These are phyloP conservation scores for Emberiza fucata DNA, from an alignment of 2,113 vertebrate species.

Conservation along the genomic window DNA sequence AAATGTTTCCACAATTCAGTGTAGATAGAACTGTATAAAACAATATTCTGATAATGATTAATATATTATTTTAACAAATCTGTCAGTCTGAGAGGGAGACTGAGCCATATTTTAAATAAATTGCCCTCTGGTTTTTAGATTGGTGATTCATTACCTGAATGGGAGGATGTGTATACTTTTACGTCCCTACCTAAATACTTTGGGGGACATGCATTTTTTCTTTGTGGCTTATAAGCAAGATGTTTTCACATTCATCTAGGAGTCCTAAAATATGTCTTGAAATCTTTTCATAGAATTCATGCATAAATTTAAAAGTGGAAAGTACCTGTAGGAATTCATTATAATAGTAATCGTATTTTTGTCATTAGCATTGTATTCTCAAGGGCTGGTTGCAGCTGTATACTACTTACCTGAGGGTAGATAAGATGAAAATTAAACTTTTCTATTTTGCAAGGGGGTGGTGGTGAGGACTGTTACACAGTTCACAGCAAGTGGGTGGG, in stretches of 20 bases:
- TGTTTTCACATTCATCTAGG: not conserved
- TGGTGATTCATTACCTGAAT: not conserved
- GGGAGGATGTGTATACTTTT: not conserved
- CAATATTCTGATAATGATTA: not conserved
- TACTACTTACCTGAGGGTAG: not conserved
- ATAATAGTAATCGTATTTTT: not conserved
- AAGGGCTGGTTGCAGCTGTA: not conserved
- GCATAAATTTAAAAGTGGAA: not conserved
- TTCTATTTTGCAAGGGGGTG: not conserved
- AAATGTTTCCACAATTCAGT: not conserved
- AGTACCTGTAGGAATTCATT: not conserved
- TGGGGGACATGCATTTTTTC: not conserved
- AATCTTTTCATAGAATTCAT: not conserved
- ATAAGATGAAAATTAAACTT: not conserved
- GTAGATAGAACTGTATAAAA: not conserved
- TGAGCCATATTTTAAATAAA: not conserved
- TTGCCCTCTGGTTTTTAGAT: not conserved
- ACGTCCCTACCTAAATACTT: not conserved
- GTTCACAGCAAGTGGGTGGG: not conserved
- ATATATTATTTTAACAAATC: not conserved
- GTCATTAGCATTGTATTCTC: not conserved
- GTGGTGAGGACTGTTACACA: not conserved
- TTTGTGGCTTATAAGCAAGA: not conserved
- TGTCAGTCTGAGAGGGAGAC: not conserved
- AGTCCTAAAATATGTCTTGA: not conserved